phyloP scores from a whole-genome alignment of 2,797 vertebrate genomes.

The Carapus acus region DNA sequence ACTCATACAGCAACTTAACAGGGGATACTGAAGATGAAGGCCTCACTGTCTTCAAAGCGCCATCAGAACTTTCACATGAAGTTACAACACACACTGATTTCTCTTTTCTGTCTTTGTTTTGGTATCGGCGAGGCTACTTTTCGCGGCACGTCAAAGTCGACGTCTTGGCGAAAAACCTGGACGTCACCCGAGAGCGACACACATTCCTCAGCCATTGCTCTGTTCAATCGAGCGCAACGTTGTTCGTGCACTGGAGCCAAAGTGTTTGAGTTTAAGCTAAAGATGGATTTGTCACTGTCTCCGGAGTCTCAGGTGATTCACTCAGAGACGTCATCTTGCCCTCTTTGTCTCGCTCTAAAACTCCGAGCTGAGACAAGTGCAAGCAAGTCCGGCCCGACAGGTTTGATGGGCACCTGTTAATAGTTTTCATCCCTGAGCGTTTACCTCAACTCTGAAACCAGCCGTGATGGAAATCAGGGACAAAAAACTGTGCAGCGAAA shows the following conservation, averaged over 20 bases:
- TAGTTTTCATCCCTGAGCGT: slow-evolving; percentile 51
- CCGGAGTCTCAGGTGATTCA: slow-evolving; percentile 63
- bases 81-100: too few relatives aligned
- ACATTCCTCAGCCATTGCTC: slow-evolving; percentile 46
- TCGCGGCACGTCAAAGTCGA: slow-evolving; percentile 15
- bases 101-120: slow-evolving; percentile 21
- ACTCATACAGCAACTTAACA: too few relatives aligned
- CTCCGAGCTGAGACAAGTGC: slow-evolving; percentile 63
- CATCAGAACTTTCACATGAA: too few relatives aligned
- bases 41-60: too few relatives aligned
- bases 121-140: slow-evolving; percentile 16
- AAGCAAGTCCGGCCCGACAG: slow-evolving; percentile 60
- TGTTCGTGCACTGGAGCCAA: slow-evolving; percentile 68
- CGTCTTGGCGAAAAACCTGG: slow-evolving; percentile 45
- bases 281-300: slow-evolving; percentile 72
- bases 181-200: slow-evolving; percentile 67
- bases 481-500: not conserved
- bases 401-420: slow-evolving; percentile 67
- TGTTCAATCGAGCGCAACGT: slow-evolving; percentile 59
- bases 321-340: slow-evolving; percentile 49
- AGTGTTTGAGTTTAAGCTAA: slow-evolving; percentile 65
- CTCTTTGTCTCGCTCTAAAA: slow-evolving; percentile 46
- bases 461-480: slow-evolving; percentile 4
- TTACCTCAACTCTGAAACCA: slow-evolving; percentile 18
- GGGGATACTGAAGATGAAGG: too few relatives aligned